phyloP scores from a whole-genome alignment of 2,113 vertebrate species.

The Ageneiosus marmoratus region DNA sequence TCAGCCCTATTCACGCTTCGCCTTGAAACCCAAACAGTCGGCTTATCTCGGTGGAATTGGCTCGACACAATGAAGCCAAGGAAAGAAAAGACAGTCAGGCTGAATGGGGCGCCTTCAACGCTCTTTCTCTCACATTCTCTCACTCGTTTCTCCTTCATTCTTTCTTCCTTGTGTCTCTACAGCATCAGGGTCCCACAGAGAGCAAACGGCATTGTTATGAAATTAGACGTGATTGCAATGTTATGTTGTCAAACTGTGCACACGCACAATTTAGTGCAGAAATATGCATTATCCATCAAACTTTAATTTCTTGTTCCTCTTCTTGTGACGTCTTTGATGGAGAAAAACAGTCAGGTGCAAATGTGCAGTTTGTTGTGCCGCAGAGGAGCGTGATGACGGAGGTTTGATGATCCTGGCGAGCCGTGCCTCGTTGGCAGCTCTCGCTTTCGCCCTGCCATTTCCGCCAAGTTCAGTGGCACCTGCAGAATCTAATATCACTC shows the following conservation, averaged over 20 bases:
- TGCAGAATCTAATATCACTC: constrained; percentile 31
- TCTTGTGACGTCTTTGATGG: constrained; percentile 25
- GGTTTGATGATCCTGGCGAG: constrained; percentile 10
- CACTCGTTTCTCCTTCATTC: constrained; percentile 33
- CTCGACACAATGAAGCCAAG: constrained; percentile 62
- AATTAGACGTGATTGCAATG: constrained; percentile 18
- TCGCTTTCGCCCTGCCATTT: not conserved
- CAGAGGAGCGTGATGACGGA: constrained; percentile 5
- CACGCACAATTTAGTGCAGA: not conserved
- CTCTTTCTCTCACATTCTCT: constrained; percentile 39
- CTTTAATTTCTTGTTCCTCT: constrained; percentile 28
- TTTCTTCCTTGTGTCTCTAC: not conserved
- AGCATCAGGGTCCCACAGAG: not conserved
- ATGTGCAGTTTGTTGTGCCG: constrained; percentile 12
- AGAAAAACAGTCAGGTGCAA: constrained; percentile 16
- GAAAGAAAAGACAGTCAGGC: constrained; percentile 58
- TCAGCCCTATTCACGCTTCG: constrained; percentile 63
- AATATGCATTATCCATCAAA: constrained; percentile 17
- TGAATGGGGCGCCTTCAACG: constrained; percentile 60
- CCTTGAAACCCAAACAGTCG: constrained; percentile 63
- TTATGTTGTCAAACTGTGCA: constrained; percentile 21
- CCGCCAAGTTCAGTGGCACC: constrained; percentile 10
- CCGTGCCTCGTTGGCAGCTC: constrained; percentile 7
- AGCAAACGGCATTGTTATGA: not conserved
- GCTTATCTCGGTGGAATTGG: constrained; percentile 63